Percentiles rank a stretch among this genome's conserved stretches.
Evolutionary conservation across 2,888 invertebrate genomes (phyloP).

Genomic region (Lapara coniferarum): DNA sequence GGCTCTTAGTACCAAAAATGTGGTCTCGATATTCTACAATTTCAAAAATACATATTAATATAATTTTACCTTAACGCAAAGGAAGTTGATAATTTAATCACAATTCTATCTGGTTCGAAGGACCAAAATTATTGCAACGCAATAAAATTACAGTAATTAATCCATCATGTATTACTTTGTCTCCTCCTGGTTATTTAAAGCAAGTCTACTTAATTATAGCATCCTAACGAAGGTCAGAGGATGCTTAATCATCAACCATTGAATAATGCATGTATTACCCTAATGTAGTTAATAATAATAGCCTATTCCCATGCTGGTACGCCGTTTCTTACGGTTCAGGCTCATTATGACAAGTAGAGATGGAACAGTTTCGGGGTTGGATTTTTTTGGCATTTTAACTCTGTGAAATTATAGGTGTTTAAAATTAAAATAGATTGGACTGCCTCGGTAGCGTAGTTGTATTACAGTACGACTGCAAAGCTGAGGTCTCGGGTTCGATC

Average conservation of each 20-base stretch:
- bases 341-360: slow-evolving; percentile 13
- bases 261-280: slow-evolving; percentile 25
- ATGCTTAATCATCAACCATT: not conserved
- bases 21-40: too few relatives aligned
- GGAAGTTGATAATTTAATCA: too few relatives aligned
- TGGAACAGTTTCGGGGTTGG: not conserved
- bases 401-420: too few relatives aligned
- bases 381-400: not conserved
- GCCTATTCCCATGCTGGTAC: slow-evolving; percentile 9
- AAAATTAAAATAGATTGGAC: too few relatives aligned
- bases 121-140: not conserved
- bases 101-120: not conserved
- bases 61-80: too few relatives aligned
- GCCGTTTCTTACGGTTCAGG: not conserved
- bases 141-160: slow-evolving; percentile 5
- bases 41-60: too few relatives aligned
- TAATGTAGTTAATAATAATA: slow-evolving; percentile 23
- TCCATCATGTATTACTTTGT: not conserved
- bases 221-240: slow-evolving; percentile 10
- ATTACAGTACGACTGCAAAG: too few relatives aligned
- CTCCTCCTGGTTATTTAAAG: not conserved
- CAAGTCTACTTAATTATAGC: not conserved
- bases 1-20: too few relatives aligned
- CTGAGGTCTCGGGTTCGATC: too few relatives aligned
- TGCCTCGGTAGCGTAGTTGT: too few relatives aligned